Evolutionary conservation across 2,888 invertebrate genomes (phyloP), one percentile per base, ranked within the genome.

Genomic region (Papilio gigon): DNA sequence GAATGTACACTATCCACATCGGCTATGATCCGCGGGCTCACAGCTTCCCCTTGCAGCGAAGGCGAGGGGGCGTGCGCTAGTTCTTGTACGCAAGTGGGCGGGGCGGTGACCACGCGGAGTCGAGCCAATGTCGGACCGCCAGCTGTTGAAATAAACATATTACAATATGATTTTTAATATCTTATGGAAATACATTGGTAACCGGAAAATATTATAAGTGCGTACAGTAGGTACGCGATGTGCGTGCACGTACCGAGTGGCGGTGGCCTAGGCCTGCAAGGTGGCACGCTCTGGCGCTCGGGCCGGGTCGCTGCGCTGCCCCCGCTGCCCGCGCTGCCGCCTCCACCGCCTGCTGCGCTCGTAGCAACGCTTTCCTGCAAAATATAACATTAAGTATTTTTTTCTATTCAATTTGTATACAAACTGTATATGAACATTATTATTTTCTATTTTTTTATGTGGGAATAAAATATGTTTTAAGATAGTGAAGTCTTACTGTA

Each of bases 61-160:
- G 68, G 68, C 20, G 66, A 59, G 47, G 58, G 58, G 4, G 74
- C 76, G 37, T 78, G 81, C 0, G 84, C 71, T 0, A 93, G 76
- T 58, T 93, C 93, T 69, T 93, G 93, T 1, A 94, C 93, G 77
- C 93, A 93, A 1, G 93, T 93, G n/a, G 94, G 92, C 0, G 94
- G 93, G 1, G 94, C 94, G 2, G 94, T 94, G 47, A 95, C 94
- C 6, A 96, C 96, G 6, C 96, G 93, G 50, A 96, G 87, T 0
- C 96, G 92, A 0, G 95, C 96, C 77, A 96, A 92, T 0, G 95
- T 95, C 8, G 95, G 94, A 0, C 95, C 95, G 0, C 93, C 94
- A 71, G 20, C 59, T 47, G 56, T 53, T 56, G 53, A 33, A n/a
- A 53, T 9, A 63, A 17, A 64, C 12, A 62, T 44, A 66, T 14